Evolutionary conservation across 2,888 invertebrate species (phyloP).

Genomic region (Sminthurinus aureus): DNA sequence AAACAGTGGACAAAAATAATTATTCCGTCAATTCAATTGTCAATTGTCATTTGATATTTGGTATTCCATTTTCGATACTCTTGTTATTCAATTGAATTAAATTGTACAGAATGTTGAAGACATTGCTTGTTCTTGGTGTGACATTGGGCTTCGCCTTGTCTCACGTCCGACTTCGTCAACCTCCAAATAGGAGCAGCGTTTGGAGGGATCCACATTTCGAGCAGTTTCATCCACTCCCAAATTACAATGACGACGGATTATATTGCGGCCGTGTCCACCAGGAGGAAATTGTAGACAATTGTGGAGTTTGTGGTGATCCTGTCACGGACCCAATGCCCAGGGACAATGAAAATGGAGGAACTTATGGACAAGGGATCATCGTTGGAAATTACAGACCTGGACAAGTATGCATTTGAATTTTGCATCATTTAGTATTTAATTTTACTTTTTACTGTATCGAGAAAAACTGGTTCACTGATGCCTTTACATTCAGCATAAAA

Average conservation of each 20-base stretch:
- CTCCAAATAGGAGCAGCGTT: constrained; percentile 22
- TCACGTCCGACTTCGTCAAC: constrained; percentile 20
- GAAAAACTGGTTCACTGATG: too few relatives aligned
- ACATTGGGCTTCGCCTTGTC: too few relatives aligned
- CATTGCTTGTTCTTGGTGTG: too few relatives aligned
- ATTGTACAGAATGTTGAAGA: too few relatives aligned
- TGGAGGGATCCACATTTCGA: constrained; percentile 26
- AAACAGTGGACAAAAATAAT: too few relatives aligned
- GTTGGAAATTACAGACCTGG: constrained; percentile 20
- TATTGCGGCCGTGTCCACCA: constrained; percentile 26
- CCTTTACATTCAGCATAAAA: too few relatives aligned
- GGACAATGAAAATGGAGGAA: constrained; percentile 27
- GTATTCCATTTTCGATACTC: too few relatives aligned
- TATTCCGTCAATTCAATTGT: too few relatives aligned
- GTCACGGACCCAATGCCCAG: not conserved
- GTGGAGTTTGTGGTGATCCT: constrained; percentile 29
- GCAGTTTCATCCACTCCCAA: constrained; percentile 10
- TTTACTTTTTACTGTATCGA: too few relatives aligned
- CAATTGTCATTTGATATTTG: too few relatives aligned
- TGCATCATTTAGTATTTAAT: too few relatives aligned
- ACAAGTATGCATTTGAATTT: constrained; percentile 8
- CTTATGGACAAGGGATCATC: constrained; percentile 19
- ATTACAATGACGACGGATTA: constrained; percentile 23
- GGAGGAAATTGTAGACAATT: not conserved
- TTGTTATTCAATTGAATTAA: too few relatives aligned